Conservation (phyloP, 2,797 vertebrate species). For the Myotis pilosus region DNA sequence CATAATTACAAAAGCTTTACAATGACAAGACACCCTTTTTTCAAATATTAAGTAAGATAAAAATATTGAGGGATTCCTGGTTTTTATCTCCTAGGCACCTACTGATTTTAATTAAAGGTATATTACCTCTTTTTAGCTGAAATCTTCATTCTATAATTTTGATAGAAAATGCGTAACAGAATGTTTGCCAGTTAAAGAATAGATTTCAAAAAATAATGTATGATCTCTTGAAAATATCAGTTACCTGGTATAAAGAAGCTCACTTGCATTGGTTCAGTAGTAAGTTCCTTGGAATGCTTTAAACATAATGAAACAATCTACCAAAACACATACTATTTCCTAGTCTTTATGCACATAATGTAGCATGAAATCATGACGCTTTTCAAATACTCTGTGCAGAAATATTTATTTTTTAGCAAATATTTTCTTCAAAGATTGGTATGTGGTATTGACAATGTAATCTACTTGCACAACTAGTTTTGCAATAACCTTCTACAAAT, state of each 20-base stretch:
- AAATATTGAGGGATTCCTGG: not conserved
- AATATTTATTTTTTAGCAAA: constrained; percentile 80
- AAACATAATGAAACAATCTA: constrained; percentile 62
- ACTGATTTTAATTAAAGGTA: constrained; percentile 38
- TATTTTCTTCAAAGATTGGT: constrained; percentile 76
- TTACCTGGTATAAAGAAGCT: constrained; percentile 55
- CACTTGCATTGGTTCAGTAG: constrained; percentile 47
- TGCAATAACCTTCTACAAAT: constrained; percentile 80
- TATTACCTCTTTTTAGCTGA: constrained; percentile 35
- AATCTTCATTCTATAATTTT: constrained; percentile 51
- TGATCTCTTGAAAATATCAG: constrained; percentile 61
- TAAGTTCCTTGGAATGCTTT: constrained; percentile 70
- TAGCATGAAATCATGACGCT: constrained; percentile 78
- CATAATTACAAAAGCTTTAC: not conserved
- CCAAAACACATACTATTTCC: constrained; percentile 68
- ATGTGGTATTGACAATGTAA: constrained; percentile 75
- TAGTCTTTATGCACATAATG: constrained; percentile 72
- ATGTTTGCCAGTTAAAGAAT: constrained; percentile 34
- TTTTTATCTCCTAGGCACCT: not conserved
- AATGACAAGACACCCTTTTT: not conserved
- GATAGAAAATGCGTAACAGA: constrained; percentile 47
- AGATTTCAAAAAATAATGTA: constrained; percentile 54
- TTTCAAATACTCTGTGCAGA: constrained; percentile 76
- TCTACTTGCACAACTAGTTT: constrained; percentile 81
- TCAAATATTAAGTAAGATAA: constrained; percentile 4